Evolutionary conservation across 2,113 vertebrate species (phyloP).

Genomic region (Oncorhynchus masou): DNA sequence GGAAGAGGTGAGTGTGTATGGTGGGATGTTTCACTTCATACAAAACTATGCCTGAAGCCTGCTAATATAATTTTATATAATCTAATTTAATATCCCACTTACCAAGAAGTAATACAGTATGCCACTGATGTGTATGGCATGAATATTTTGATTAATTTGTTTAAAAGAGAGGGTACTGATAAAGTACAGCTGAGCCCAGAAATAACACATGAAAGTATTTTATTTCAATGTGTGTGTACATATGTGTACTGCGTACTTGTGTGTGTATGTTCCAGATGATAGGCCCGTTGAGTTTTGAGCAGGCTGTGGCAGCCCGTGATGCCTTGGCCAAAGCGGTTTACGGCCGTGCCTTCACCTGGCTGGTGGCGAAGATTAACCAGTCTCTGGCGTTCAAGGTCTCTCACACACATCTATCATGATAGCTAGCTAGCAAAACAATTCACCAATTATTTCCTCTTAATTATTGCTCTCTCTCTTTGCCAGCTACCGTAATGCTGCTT

Average conservation of each 20-base stretch:
- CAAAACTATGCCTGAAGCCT: not conserved
- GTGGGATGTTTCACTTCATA: not conserved
- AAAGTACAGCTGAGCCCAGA: too few species aligned
- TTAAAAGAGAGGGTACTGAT: too few species aligned
- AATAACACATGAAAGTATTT: too few species aligned
- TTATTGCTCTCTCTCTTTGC: not conserved
- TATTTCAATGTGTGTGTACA: not conserved
- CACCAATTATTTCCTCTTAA: not conserved
- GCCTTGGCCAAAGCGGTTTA: conserved; percentile 91
- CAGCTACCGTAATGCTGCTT: not conserved
- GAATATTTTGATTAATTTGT: not conserved
- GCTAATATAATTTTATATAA: not conserved
- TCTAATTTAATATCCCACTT: too few species aligned
- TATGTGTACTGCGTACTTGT: not conserved
- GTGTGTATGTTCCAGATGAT: conserved; percentile 79
- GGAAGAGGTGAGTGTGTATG: conserved; percentile 81
- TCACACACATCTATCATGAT: not conserved
- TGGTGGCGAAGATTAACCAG: conserved; percentile 92
- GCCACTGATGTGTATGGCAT: not conserved
- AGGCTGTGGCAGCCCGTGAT: conserved; percentile 86
- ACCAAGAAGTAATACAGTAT: too few species aligned
- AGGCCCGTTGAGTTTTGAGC: conserved; percentile 90
- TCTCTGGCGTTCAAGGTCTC: conserved; percentile 89
- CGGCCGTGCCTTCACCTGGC: conserved; percentile 91
- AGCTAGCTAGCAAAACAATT: not conserved